A percentile compares a stretch with the other conserved stretches of the same genome.
Evolutionary conservation across 2,113 vertebrate species (phyloP).

Genomic region (Otocyon megalotis): DNA sequence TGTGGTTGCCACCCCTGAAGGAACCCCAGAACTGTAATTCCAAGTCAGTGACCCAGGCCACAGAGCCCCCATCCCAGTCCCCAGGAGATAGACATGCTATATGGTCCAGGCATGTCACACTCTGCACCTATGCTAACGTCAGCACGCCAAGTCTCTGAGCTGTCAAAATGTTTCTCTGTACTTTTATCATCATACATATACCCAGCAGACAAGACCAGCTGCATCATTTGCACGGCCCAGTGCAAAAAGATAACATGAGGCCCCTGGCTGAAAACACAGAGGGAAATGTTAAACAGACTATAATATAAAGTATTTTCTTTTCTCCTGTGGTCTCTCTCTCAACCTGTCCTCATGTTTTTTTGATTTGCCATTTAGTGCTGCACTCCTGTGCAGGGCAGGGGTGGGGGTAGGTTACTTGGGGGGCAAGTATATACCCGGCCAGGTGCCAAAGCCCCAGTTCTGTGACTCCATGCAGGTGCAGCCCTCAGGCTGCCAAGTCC

Average conservation of each 20-base stretch:
- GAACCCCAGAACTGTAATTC: neutral
- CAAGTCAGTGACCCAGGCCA: neutral
- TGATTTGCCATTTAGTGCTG: neutral
- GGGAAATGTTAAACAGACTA: no score
- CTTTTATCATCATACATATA: neutral
- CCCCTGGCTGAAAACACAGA: neutral
- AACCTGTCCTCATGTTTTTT: neutral
- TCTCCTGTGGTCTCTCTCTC: neutral
- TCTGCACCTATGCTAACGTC: neutral
- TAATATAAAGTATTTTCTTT: neutral
- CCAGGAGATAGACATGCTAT: neutral
- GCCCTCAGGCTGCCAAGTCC: neutral
- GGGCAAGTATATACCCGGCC: neutral
- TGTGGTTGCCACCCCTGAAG: neutral
- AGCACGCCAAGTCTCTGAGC: neutral
- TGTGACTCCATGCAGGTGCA: fast-evolving
- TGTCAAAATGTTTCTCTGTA: fast-evolving
- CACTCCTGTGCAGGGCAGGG: neutral
- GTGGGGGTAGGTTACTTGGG: fast-evolving
- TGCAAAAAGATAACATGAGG: neutral
- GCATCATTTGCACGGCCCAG: neutral
- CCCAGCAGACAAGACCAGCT: neutral
- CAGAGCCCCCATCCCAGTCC: fast-evolving
- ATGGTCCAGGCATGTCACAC: neutral
- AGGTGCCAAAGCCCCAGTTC: no score